Base-by-base conservation (phyloP, 2,888 invertebrate species). In the Junonia oenone region DNA sequence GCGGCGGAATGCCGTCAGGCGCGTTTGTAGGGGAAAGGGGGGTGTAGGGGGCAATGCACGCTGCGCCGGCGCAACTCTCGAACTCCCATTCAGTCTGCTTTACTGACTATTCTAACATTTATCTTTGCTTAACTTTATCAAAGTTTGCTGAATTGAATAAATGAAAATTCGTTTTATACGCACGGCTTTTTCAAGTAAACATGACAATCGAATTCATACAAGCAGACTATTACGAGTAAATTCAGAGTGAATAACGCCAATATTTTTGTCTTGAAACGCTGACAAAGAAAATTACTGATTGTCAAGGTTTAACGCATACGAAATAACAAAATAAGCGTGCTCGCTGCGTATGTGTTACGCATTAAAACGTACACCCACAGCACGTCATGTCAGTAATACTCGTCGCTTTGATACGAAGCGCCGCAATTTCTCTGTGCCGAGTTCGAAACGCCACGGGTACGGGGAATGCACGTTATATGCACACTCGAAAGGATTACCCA, bases 1-100 rank as follows among this genome's bases (percentile, higher is more conserved):
- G 88, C 83, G 69, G 78, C 76, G 90, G 90, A 90, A 90, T 90
- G 90, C 89, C 83, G 90, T 90, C 90, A 87, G 87, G 77, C 90
- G 86, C 88, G 90, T 89, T 87, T 78, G 77, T 75, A 72, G 65
- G 63, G 65, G 61, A 63, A 52, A 72, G 64, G 66, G 67, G 63
- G 69, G 73, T 62, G 71, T 54, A 70, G 78, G 76, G 77, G 77
- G 71, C 87, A 88, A 83, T 83, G 88, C 77, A 80, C 87, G 83
- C 81, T 74, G 79, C 83, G 83, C 81, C 75, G 71, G 81, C 83
- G 86, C 84, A 81, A 61, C 76, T 73, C 80, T 72, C 74, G 72
- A 72, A 76, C 75, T 79, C 72, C 81, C 88, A 74, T 75, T 87
- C 85, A 86, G 71, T 73, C 76, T 72, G 75, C 75, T 81, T 81